Conservation (phyloP, 2,113 vertebrate genomes). For the Crotalus tigris region DNA sequence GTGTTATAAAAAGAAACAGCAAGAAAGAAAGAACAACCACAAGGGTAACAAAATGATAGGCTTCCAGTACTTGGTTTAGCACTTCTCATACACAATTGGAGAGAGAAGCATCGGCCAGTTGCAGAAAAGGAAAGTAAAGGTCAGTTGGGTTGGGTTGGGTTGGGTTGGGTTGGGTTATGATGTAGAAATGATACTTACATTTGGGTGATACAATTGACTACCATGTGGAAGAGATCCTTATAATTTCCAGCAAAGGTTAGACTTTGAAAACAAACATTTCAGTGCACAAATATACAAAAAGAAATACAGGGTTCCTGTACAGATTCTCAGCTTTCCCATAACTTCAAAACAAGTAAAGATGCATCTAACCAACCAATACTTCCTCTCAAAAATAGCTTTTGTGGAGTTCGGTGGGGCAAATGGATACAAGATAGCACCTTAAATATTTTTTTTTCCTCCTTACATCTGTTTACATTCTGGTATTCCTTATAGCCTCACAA, state of each 20-base stretch:
- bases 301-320: neutral
- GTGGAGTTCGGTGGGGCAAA: neutral
- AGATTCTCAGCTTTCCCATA: neutral
- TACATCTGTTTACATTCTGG: neutral
- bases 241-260: neutral
- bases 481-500: neutral
- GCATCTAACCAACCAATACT: neutral
- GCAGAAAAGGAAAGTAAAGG: neutral
- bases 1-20: neutral
- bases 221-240: neutral
- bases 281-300: neutral
- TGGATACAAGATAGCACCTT: neutral
- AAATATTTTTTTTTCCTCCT: neutral
- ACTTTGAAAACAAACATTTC: neutral
- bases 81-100: neutral
- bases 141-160: neutral
- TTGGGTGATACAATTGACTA: neutral
- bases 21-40: neutral
- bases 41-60: neutral
- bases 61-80: neutral
- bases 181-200: neutral
- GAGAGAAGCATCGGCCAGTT: neutral
- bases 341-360: neutral
- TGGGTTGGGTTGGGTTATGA: neutral
- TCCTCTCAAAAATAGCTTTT: neutral